These are phyloP conservation scores for Tetropium fuscum DNA, from an alignment of 2,888 invertebrate species.

Conservation along the genomic window DNA sequence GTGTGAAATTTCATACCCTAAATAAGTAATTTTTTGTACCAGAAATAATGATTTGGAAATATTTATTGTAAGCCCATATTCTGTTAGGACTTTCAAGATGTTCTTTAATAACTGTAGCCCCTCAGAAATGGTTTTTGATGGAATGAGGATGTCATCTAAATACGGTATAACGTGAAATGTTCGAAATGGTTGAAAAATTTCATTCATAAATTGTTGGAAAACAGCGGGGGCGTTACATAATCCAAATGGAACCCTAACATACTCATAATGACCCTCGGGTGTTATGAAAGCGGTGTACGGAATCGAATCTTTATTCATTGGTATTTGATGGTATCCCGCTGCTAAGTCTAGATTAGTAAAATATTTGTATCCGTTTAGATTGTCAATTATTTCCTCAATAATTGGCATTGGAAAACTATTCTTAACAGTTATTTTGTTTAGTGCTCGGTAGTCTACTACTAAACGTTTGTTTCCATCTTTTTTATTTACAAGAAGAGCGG, in stretches of 20 bases:
- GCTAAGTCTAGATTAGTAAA: slow-evolving; percentile 44
- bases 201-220: slow-evolving; percentile 23
- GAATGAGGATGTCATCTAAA: slow-evolving; percentile 30
- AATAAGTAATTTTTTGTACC: neutral
- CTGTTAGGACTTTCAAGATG: neutral
- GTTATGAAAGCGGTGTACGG: slow-evolving; percentile 39
- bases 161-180: slow-evolving; percentile 12
- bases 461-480: slow-evolving; percentile 27
- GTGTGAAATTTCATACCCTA: slow-evolving; percentile 9
- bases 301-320: slow-evolving; percentile 42
- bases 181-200: slow-evolving; percentile 24
- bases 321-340: slow-evolving; percentile 51
- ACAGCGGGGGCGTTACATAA: slow-evolving; percentile 34
- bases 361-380: slow-evolving; percentile 27
- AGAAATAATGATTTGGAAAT: neutral
- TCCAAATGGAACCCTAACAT: neutral
- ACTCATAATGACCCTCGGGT: neutral
- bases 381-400: slow-evolving; percentile 36
- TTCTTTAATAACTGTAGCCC: slow-evolving; percentile 8
- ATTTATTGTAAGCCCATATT: neutral
- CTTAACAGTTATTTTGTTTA: slow-evolving; percentile 17
- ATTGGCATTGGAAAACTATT: slow-evolving; percentile 30
- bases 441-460: slow-evolving; percentile 33
- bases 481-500: slow-evolving; percentile 21
- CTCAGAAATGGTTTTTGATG: slow-evolving; percentile 25